Percentiles rank a stretch among this genome's conserved stretches.
Evolutionary conservation across 2,797 vertebrate genomes (phyloP).

Genomic region (Bradypodion ventrale): DNA sequence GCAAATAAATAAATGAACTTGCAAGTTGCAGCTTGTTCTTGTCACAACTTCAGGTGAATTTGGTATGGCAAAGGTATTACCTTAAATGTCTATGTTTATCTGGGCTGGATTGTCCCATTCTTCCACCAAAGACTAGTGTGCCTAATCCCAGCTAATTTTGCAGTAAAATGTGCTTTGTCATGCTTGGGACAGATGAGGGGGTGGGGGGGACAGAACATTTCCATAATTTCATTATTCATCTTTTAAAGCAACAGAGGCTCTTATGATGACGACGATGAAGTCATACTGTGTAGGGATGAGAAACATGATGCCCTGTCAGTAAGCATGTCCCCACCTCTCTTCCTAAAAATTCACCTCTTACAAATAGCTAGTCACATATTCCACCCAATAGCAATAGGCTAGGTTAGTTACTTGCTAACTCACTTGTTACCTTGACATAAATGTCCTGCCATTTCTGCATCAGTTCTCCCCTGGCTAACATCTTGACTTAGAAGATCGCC

Average conservation of each 20-base stretch:
- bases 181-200: slow-evolving; percentile 31
- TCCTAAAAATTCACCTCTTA: slow-evolving; percentile 50
- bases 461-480: background rate
- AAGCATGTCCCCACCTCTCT: slow-evolving; percentile 64
- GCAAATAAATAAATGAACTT: background rate
- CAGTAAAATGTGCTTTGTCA: slow-evolving; percentile 62
- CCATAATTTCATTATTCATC: slow-evolving; percentile 72
- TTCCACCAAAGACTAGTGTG: slow-evolving; percentile 36
- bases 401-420: slow-evolving; percentile 35
- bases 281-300: slow-evolving; percentile 63
- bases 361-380: slow-evolving; percentile 71
- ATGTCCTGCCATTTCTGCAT: slow-evolving; percentile 47
- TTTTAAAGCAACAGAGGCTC: slow-evolving; percentile 44
- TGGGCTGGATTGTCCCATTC: slow-evolving; percentile 25
- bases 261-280: slow-evolving; percentile 57
- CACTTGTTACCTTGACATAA: slow-evolving; percentile 53
- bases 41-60: background rate
- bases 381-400: slow-evolving; percentile 61
- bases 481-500: slow-evolving; percentile 47
- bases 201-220: slow-evolving; percentile 54
- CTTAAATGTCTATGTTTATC: background rate
- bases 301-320: slow-evolving; percentile 69
- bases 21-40: background rate
- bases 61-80: background rate
- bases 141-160: slow-evolving; percentile 39